These are phyloP conservation scores for Bedellia somnulentella DNA, from an alignment of 2,888 invertebrate species.

Conservation along the genomic window DNA sequence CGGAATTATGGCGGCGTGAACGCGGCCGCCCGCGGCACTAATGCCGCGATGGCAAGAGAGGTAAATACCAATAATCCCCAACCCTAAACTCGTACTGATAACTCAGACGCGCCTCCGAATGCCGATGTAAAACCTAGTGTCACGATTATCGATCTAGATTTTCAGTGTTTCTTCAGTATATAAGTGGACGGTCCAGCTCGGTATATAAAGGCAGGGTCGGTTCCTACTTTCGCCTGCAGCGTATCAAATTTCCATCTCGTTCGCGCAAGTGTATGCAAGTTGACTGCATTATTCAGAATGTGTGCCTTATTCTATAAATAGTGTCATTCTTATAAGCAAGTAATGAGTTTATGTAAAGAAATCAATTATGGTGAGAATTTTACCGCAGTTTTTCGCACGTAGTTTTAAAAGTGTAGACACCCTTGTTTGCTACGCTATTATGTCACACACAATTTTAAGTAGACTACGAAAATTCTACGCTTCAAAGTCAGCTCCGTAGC, in stretches of 20 bases:
- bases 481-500: too few relatives aligned
- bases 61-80: conserved; percentile 18
- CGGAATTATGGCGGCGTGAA: conserved; percentile 55
- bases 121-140: too few relatives aligned
- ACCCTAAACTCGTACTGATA: background rate
- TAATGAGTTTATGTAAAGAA: too few relatives aligned
- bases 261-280: conserved; percentile 31
- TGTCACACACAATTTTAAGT: too few relatives aligned
- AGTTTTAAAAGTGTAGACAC: too few relatives aligned
- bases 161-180: conserved; percentile 4
- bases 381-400: too few relatives aligned
- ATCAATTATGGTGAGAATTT: too few relatives aligned
- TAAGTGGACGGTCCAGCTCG: conserved; percentile 10
- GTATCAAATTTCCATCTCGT: conserved; percentile 22
- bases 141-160: conserved; percentile 7
- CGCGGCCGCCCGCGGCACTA: conserved; percentile 61
- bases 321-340: conserved; percentile 1
- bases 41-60: conserved; percentile 76
- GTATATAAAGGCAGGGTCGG: too few relatives aligned
- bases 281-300: conserved; percentile 30
- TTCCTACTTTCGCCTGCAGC: too few relatives aligned
- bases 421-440: too few relatives aligned
- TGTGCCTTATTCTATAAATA: conserved; percentile 14
- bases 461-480: too few relatives aligned
- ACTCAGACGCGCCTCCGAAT: conserved; percentile 17